Evolutionary conservation across 1,140 invertebrate genomes (phyloP), one percentile per base, ranked within the genome.

Genomic region (Himalopsyche phryganea): DNA sequence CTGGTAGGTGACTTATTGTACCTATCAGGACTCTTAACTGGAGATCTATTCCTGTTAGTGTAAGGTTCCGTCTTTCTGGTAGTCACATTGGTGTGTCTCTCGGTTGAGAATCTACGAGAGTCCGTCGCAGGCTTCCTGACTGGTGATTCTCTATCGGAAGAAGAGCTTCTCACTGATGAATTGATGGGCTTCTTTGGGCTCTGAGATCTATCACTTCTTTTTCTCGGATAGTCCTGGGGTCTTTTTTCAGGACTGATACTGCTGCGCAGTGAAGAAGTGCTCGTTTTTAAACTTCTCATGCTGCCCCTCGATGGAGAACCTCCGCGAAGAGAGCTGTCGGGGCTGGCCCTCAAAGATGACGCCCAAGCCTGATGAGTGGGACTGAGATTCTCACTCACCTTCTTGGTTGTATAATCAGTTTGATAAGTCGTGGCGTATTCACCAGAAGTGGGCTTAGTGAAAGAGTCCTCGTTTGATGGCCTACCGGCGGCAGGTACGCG

Each of bases 291-390:
- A 57, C 68, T 71, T 14, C 69, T 72, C 13, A 70, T 75, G 57
- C 68, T 75, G 44, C 68, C 70, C 23, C 73, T 75, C 6, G 74
- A 76, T 38, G 79, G 77, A 17, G 76, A 71, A 33, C 69, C 71
- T 65, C 71, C 74, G 48, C 65, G 69, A 45, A 79, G 73, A 9
- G 83, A 80, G 51, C 74, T 80, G 40, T 83, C 80, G 44, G 83
- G 77, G 45, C 86, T 78, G 15, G 83, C 78, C 44, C 86, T 78
- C 32, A 88, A 71, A 23, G 85, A 85, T 51, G 83, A 81, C 1
- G 85, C 86, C 74, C 86, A 88, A 3, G 84, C 84, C 61, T 86
- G 80, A 67, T 88, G 86, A 15, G 85, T 81, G 6, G 85, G 83
- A 67, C 84, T 86, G 49, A 81, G 76, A 60, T 84, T 81, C 46